phyloP scores from a whole-genome alignment of 2,888 invertebrate genomes.

The Carabus problematicus region DNA sequence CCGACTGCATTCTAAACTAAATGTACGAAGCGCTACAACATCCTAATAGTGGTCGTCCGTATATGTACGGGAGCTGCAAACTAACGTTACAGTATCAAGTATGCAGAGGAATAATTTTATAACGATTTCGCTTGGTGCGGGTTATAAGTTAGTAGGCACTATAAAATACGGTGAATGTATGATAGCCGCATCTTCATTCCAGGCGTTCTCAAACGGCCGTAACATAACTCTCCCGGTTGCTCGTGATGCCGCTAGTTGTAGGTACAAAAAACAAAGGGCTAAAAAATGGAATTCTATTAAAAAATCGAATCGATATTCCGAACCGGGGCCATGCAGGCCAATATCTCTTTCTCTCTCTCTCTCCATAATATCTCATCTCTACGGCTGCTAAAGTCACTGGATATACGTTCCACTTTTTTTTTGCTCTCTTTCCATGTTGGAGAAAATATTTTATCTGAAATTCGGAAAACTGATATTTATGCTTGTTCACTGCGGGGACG shows the following conservation, averaged over 20 bases:
- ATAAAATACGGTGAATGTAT: conserved; percentile 38
- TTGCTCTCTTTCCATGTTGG: conserved; percentile 20
- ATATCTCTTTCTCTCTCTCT: conserved; percentile 5
- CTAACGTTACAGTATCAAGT: too few relatives aligned
- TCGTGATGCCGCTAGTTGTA: background rate
- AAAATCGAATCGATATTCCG: conserved; percentile 39
- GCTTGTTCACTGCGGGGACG: conserved; percentile 31
- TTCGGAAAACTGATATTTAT: conserved; percentile 43
- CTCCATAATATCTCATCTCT: conserved; percentile 40
- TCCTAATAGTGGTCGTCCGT: too few relatives aligned
- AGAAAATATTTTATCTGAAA: conserved; percentile 40
- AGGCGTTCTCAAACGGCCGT: conserved; percentile 36
- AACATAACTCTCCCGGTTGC: conserved; percentile 32
- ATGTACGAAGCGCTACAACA: too few relatives aligned
- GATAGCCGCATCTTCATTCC: conserved; percentile 35
- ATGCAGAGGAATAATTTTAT: conserved; percentile 27
- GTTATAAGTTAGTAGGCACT: conserved; percentile 22
- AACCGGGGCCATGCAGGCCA: conserved; percentile 23
- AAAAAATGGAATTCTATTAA: conserved; percentile 41
- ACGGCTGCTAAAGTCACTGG: conserved; percentile 35
- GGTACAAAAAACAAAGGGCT: conserved; percentile 28
- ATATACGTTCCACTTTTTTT: conserved; percentile 22
- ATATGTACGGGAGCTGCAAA: too few relatives aligned
- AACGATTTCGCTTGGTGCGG: conserved; percentile 21
- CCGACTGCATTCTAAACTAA: too few relatives aligned